Percentiles rank a stretch among this genome's conserved stretches.
phyloP scores from a whole-genome alignment of 2,113 vertebrate genomes.

The Uria aalge region DNA sequence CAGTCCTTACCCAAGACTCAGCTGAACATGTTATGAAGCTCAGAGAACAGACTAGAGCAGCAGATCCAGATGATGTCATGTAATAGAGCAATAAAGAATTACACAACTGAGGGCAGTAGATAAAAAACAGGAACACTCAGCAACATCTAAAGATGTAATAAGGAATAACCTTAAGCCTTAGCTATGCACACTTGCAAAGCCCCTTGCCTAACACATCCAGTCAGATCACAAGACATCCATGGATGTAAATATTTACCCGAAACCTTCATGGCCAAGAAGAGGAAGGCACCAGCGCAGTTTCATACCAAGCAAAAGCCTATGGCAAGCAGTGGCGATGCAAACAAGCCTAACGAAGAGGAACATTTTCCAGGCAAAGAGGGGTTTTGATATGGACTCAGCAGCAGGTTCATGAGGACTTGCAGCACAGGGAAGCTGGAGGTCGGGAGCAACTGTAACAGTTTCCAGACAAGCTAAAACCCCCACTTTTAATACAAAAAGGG shows the following conservation, averaged over 20 bases:
- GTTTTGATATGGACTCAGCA: neutral
- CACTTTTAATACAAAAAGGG: neutral
- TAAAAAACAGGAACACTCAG: constrained; percentile 20
- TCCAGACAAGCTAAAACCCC: neutral
- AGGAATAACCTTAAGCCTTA: neutral
- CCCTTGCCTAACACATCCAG: neutral
- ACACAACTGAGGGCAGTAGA: constrained; percentile 5
- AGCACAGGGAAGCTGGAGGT: neutral
- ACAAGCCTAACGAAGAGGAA: neutral
- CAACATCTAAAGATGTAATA: neutral
- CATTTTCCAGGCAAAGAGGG: neutral
- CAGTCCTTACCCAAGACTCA: constrained; percentile 28
- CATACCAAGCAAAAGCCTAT: neutral
- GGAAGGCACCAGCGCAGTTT: neutral
- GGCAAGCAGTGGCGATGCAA: neutral
- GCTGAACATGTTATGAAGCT: neutral
- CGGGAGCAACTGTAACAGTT: accelerated
- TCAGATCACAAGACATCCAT: neutral
- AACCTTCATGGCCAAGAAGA: neutral
- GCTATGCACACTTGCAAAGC: neutral
- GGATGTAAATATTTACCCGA: neutral
- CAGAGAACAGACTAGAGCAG: neutral
- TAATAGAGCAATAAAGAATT: neutral
- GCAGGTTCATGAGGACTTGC: neutral
- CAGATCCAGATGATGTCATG: constrained; percentile 26